Conservation (phyloP, 1,140 invertebrate species). For the Drosophila serrata region DNA sequence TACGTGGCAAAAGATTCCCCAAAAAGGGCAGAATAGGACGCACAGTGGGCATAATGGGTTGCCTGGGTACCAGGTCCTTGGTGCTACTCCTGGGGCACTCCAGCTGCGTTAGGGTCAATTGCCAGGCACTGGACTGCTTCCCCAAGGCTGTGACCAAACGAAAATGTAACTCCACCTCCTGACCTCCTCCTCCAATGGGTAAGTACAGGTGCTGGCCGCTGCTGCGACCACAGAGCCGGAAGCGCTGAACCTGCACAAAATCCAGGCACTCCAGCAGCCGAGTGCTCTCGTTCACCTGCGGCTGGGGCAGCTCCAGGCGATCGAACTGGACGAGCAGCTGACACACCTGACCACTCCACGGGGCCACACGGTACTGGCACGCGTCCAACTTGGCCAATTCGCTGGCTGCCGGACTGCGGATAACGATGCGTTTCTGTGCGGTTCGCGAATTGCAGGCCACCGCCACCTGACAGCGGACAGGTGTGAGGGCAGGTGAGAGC, state of each 20-base stretch:
- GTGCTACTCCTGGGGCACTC: constrained; percentile 56
- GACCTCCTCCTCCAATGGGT: constrained; percentile 50
- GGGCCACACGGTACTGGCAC: constrained; percentile 67
- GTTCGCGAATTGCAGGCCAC: constrained; percentile 51
- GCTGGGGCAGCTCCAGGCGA: constrained; percentile 72
- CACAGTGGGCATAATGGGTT: constrained; percentile 33
- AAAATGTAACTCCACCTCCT: constrained; percentile 60
- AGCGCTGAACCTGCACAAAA: constrained; percentile 74
- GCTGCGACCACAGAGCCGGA: constrained; percentile 66
- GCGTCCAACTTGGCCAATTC: constrained; percentile 60
- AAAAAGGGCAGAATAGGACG: constrained; percentile 62
- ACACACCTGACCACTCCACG: constrained; percentile 72
- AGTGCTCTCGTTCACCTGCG: constrained; percentile 58
- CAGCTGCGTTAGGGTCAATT: constrained; percentile 67
- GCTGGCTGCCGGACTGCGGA: constrained; percentile 47
- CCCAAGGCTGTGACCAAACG: constrained; percentile 34
- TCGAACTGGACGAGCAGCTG: constrained; percentile 75
- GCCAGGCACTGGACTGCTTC: constrained; percentile 54
- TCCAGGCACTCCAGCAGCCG: constrained; percentile 58
- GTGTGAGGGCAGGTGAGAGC: constrained; percentile 9
- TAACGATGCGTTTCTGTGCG: constrained; percentile 66
- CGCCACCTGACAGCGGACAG: constrained; percentile 48
- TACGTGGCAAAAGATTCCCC: constrained; percentile 58
- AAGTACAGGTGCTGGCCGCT: constrained; percentile 73
- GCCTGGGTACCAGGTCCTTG: background rate